phyloP scores from a whole-genome alignment of 2,888 invertebrate species.

The Acronicta leporina region DNA sequence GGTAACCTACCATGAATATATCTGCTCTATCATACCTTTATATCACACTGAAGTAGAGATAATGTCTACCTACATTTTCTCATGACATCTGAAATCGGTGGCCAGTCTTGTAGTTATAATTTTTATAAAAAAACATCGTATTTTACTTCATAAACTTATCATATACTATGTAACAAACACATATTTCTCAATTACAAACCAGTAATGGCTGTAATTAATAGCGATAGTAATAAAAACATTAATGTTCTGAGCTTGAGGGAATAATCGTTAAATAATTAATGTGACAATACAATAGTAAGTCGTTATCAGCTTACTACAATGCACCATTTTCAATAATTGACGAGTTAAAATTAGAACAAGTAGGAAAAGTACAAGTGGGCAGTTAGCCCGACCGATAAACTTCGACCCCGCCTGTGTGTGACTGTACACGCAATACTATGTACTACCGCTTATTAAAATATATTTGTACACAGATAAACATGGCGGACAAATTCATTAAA shows the following conservation, averaged over 20 bases:
- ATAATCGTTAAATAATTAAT: constrained; percentile 41
- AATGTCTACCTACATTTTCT: no score
- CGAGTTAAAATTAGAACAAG: constrained; percentile 78
- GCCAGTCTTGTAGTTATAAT: no score
- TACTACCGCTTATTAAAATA: constrained; percentile 47
- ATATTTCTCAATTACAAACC: constrained; percentile 32
- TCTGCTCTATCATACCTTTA: no score
- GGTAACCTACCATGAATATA: no score
- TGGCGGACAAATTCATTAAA: constrained; percentile 56
- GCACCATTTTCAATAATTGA: constrained; percentile 58
- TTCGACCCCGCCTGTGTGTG: constrained; percentile 63
- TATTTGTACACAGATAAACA: constrained; percentile 57
- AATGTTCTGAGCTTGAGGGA: constrained; percentile 10
- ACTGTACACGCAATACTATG: constrained; percentile 49
- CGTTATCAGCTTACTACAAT: constrained; percentile 53
- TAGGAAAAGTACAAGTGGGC: constrained; percentile 79
- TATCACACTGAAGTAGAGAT: no score
- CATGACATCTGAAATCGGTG: no score
- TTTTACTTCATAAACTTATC: constrained; percentile 6
- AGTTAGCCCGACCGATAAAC: constrained; percentile 73
- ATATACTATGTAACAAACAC: constrained; percentile 27
- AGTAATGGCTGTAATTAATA: constrained; percentile 32
- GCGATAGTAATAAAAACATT: constrained; percentile 27
- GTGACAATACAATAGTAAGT: constrained; percentile 43
- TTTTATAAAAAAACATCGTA: no score